Base-by-base conservation (phyloP, 2,888 invertebrate species). In the Tipula confusa region DNA sequence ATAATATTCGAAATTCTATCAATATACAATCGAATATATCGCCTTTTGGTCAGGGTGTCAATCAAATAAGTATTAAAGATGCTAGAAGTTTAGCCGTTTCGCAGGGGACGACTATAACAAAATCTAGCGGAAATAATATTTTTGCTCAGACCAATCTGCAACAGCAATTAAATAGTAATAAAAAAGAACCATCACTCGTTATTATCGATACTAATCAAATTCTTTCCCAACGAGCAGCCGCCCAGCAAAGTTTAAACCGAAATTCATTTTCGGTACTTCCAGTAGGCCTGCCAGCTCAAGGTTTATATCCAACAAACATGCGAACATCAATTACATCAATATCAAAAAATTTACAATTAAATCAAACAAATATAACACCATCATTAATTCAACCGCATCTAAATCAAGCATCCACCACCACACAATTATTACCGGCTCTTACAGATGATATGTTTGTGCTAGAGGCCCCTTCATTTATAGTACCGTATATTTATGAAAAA, bases 401-500 rank as follows among this genome's bases (percentile, higher is more conserved):
- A 80, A 79, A 87, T 43, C 91, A 85, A 88, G 90, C 85, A 87
- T 90, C 86, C 89, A 92, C 86, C 89, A 92, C 87, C 89, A 92
- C 93, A 48, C 92, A 92, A 38, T 93, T 96, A 85, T 89, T 97
- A 86, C 96, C 96, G 0, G 95, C 95, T 6, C 89, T 97, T 29
- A 96, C 96, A 24, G 97, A 97, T 88, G 96, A 97, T 86, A 97
- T 97, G 95, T 97, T 95, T 88, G 96, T 97, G 11, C 94, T 97
- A 9, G 97, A 97, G 89, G 97, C 97, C 31, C 97, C 97, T 5
- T 97, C 96, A 28, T 97, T 97, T 88, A 96, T 97, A 87, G 97
- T 97, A 86, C 97, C 97, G 82, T 97, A 97, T 88, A 96, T 97
- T 28, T 97, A 97, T 89, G 97, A 97, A 88, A 97, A 97, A 88